phyloP scores from a whole-genome alignment of 2,888 invertebrate genomes.

The Heterodera filipjevi region DNA sequence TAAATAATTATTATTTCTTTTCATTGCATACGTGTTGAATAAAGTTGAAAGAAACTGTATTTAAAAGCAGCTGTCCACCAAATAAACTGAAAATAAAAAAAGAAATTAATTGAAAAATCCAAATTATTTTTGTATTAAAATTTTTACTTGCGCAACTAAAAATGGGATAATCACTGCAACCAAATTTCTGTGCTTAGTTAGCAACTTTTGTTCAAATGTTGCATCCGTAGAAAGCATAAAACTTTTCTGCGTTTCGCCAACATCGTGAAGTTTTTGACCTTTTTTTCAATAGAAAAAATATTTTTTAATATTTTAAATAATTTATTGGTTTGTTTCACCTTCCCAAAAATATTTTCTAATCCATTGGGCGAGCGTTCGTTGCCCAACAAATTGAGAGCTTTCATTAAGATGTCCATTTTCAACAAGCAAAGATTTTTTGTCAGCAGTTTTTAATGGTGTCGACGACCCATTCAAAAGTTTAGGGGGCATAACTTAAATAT shows the following conservation, averaged over 20 bases:
- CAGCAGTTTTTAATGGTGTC: background rate
- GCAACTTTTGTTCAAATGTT: constrained; percentile 47
- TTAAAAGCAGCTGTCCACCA: constrained; percentile 63
- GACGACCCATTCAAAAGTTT: background rate
- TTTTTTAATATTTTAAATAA: background rate
- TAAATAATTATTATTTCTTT: too few species aligned
- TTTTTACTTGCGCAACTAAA: constrained; percentile 47
- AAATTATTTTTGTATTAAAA: background rate
- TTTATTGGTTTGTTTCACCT: constrained; percentile 31
- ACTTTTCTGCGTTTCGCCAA: constrained; percentile 43
- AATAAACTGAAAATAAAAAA: constrained; percentile 38
- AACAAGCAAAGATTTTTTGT: background rate
- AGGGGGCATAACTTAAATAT: background rate
- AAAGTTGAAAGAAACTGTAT: constrained; percentile 56
- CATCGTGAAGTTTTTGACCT: constrained; percentile 52
- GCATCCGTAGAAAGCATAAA: constrained; percentile 45
- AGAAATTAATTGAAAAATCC: background rate
- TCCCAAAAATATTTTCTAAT: constrained; percentile 45
- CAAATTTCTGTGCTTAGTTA: constrained; percentile 53
- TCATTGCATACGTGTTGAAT: constrained; percentile 51
- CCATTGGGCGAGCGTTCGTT: constrained; percentile 32
- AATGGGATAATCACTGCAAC: constrained; percentile 54
- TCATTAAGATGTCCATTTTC: background rate
- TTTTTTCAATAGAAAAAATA: constrained; percentile 7
- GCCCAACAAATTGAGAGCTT: background rate